Evolutionary conservation across 2,797 vertebrate genomes (phyloP).

Genomic region (Nannoperca australis): DNA sequence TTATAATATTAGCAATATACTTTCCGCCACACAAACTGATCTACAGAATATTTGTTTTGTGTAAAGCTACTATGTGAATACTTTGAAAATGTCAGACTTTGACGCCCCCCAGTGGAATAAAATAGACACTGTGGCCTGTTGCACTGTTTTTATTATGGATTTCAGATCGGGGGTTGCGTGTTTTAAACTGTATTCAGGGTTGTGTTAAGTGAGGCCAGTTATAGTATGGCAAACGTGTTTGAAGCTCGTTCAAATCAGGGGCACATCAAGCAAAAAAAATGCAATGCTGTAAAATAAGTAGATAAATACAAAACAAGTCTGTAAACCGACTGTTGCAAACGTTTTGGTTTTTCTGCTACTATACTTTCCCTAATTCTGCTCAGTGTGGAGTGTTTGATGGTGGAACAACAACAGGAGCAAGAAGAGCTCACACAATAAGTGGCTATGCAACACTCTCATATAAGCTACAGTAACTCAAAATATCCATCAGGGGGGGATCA

Average conservation of each 20-base stretch:
- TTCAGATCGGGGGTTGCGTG: background rate
- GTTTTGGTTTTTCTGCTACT: background rate
- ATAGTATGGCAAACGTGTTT: background rate
- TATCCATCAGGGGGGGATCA: slow-evolving; percentile 57
- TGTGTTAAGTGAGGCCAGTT: background rate
- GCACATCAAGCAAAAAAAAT: background rate
- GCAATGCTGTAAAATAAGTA: background rate
- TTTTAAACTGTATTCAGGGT: background rate
- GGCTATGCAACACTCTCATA: background rate
- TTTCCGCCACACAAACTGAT: background rate
- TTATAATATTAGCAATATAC: background rate
- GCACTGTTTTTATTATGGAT: background rate
- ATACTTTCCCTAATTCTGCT: background rate
- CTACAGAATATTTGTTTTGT: background rate
- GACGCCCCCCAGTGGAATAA: background rate
- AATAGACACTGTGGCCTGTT: background rate
- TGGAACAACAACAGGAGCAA: background rate
- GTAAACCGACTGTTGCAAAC: background rate
- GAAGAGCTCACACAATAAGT: background rate
- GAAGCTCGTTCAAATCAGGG: background rate
- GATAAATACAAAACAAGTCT: background rate
- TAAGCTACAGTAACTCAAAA: background rate
- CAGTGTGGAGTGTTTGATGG: background rate
- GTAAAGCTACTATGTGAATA: background rate
- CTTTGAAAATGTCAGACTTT: background rate